Evolutionary conservation across 2,888 invertebrate genomes (phyloP).

Genomic region (Orchesella flavescens): DNA sequence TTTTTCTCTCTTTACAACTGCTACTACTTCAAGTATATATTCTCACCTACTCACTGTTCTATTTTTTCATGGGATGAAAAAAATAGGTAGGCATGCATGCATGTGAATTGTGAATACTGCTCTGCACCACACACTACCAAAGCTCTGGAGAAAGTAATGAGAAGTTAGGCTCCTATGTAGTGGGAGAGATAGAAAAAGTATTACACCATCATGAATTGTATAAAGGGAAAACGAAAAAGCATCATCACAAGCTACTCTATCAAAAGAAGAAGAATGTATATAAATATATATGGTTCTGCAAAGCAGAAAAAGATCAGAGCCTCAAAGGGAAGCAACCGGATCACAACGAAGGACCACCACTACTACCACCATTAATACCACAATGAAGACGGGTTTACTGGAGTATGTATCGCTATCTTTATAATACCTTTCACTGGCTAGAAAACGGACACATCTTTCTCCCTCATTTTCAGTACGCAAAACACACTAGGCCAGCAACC

Average conservation of each 20-base stretch:
- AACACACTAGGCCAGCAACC: not conserved
- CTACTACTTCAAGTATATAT: no score
- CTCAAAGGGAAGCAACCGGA: constrained; percentile 8
- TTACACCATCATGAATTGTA: not conserved
- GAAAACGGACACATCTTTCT: constrained; percentile 15
- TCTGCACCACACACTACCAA: no score
- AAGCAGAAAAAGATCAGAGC: not conserved
- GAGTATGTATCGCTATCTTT: constrained; percentile 5
- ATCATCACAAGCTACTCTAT: not conserved
- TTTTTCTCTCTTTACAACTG: no score
- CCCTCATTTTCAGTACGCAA: constrained; percentile 10
- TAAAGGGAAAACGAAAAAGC: not conserved
- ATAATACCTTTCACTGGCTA: constrained; percentile 33
- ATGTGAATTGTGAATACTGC: no score
- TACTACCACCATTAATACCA: constrained; percentile 35
- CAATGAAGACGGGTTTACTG: constrained; percentile 35
- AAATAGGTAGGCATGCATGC: no score
- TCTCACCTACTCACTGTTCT: not conserved
- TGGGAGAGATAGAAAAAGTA: not conserved
- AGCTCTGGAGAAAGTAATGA: no score
- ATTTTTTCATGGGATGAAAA: not conserved
- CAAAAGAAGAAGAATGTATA: no score
- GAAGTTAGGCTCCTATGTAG: no score
- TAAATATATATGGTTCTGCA: not conserved
- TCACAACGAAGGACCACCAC: constrained; percentile 27